These are phyloP conservation scores for Pseudorhombus dupliciocellatus DNA, from an alignment of 2,113 vertebrate species.

Conservation along the genomic window DNA sequence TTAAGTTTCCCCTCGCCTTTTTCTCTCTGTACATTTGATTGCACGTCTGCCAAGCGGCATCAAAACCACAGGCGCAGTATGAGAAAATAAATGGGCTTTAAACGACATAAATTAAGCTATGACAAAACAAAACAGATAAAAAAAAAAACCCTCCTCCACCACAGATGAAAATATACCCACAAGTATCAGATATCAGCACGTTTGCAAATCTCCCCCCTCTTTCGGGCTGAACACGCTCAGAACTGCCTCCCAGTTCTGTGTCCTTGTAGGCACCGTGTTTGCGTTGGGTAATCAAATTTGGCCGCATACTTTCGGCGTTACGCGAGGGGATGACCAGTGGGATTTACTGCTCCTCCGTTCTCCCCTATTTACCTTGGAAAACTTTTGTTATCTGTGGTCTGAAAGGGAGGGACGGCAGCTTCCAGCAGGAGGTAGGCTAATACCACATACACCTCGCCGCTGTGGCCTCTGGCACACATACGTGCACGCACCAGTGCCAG, in stretches of 20 bases:
- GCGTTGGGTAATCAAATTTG: constrained; percentile 73
- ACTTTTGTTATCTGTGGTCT: constrained; percentile 69
- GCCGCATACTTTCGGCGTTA: constrained; percentile 70
- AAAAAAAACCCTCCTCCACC: constrained; percentile 16
- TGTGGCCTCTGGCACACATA: constrained; percentile 41
- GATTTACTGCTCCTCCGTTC: constrained; percentile 65
- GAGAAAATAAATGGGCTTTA: constrained; percentile 62
- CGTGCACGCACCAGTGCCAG: constrained; percentile 25
- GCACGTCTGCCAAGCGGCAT: constrained; percentile 57
- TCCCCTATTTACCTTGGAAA: constrained; percentile 68
- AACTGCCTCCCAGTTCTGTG: constrained; percentile 45
- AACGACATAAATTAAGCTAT: constrained; percentile 57
- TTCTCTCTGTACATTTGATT: constrained; percentile 48
- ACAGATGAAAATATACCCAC: constrained; percentile 65
- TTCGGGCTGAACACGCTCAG: not conserved
- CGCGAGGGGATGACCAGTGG: constrained; percentile 66
- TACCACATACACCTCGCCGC: constrained; percentile 59
- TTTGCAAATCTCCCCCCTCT: not conserved
- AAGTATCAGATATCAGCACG: constrained; percentile 57
- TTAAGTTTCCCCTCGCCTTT: constrained; percentile 61
- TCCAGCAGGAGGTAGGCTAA: constrained; percentile 81
- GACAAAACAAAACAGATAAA: constrained; percentile 63
- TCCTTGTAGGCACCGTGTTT: constrained; percentile 70
- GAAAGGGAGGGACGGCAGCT: constrained; percentile 50
- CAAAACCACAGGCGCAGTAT: constrained; percentile 53